Evolutionary conservation across 37 sponge, comb jelly and placozoan genomes (phyloP).

Genomic region (Chondrilla cf. caribensis): DNA sequence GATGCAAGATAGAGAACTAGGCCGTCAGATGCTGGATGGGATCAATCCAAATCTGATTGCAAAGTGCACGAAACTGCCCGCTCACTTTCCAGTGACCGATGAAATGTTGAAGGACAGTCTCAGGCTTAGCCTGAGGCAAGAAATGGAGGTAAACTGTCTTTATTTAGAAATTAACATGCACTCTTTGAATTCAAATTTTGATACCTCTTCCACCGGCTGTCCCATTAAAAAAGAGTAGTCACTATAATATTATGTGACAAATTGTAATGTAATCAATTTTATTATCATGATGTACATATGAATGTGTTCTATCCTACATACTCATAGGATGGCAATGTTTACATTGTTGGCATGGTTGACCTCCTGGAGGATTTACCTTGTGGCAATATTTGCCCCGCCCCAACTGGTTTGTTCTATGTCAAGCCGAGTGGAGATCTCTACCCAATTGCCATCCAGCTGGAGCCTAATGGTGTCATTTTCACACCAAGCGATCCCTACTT

Average conservation of each 20-base stretch:
- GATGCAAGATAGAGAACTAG: conserved; percentile 67
- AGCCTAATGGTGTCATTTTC: conserved; percentile 57
- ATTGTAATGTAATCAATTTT: too few relatives aligned
- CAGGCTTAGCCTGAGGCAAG: conserved; percentile 24
- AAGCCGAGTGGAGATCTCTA: conserved; percentile 23
- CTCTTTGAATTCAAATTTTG: too few relatives aligned
- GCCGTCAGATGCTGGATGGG: conserved; percentile 69
- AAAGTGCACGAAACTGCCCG: conserved; percentile 35
- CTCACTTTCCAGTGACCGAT: conserved; percentile 59
- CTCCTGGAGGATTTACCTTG: conserved; percentile 42
- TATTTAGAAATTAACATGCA: too few relatives aligned
- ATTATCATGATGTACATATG: too few relatives aligned
- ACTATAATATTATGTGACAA: too few relatives aligned
- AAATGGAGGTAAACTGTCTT: conserved; percentile 40
- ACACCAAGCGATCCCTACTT: conserved; percentile 53
- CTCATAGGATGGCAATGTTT: conserved; percentile 60
- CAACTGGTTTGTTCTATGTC: conserved; percentile 60
- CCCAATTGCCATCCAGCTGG: conserved; percentile 80
- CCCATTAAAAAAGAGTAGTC: too few relatives aligned
- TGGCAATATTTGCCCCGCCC: conserved; percentile 40
- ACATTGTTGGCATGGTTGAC: conserved; percentile 54
- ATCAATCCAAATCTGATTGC: conserved; percentile 52
- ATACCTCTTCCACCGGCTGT: too few relatives aligned
- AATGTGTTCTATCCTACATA: too few relatives aligned
- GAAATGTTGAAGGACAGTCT: conserved; percentile 47